A percentile compares a stretch with the other conserved stretches of the same genome.
Evolutionary conservation across 2,797 vertebrate species (phyloP).

Genomic region (Tachyglossus aculeatus): DNA sequence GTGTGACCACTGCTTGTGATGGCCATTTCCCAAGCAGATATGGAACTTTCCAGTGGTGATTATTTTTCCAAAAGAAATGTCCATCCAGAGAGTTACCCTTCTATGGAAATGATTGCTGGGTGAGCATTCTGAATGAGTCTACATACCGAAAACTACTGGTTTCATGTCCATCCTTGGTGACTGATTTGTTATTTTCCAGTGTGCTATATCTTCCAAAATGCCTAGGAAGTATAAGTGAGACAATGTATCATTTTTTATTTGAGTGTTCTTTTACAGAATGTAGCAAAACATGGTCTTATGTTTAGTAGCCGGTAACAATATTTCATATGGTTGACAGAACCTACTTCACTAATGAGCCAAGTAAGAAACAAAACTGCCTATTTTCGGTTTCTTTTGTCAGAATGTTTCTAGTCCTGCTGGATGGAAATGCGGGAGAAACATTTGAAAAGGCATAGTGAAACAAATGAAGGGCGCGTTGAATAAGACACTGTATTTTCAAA

Average conservation of each 20-base stretch:
- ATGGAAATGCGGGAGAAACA: too few species aligned
- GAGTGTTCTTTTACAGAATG: background rate
- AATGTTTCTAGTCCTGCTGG: too few species aligned
- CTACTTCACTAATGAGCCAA: background rate
- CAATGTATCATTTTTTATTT: background rate
- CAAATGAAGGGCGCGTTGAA: too few species aligned
- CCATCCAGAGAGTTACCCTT: background rate
- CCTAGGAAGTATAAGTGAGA: background rate
- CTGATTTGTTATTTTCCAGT: background rate
- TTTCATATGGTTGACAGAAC: background rate
- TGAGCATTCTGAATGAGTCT: background rate
- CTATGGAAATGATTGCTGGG: slow-evolving; percentile 8
- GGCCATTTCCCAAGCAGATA: background rate
- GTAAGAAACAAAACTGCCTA: background rate
- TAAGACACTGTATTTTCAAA: too few species aligned
- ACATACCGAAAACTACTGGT: background rate
- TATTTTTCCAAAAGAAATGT: slow-evolving; percentile 24
- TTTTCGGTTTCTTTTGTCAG: background rate
- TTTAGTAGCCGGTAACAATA: background rate
- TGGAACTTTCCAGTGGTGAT: slow-evolving; percentile 7
- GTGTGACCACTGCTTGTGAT: slow-evolving; percentile 12
- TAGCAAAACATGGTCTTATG: too few species aligned
- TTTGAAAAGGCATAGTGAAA: too few species aligned
- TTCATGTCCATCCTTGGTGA: background rate
- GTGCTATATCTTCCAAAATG: background rate